phyloP scores from a whole-genome alignment of 2,888 invertebrate genomes.

The Slavum lentiscoides region DNA sequence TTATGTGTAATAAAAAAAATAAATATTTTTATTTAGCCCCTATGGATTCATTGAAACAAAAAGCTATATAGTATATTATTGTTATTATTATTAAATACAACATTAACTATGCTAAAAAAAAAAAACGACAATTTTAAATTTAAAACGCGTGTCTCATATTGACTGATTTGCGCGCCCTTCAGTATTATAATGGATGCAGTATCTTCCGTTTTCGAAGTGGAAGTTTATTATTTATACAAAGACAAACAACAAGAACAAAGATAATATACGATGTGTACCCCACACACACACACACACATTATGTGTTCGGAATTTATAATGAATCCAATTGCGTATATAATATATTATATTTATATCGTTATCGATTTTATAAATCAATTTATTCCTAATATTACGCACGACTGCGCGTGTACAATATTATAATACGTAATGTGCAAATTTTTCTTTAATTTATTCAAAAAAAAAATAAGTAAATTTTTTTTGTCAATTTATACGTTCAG shows the following conservation, averaged over 20 bases:
- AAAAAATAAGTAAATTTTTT: too few species aligned
- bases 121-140: background rate
- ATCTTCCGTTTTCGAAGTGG: conserved; percentile 2
- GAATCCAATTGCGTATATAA: background rate
- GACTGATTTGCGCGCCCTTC: conserved; percentile 7
- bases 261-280: background rate
- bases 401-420: too few species aligned
- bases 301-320: conserved; percentile 32
- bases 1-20: background rate
- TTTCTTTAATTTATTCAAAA: too few species aligned
- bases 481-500: too few species aligned
- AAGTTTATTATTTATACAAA: conserved; percentile 1
- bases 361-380: conserved; percentile 5
- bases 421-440: too few species aligned
- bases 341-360: background rate
- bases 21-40: conserved; percentile 26
- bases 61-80: background rate
- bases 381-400: too few species aligned
- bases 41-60: background rate
- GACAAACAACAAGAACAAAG: conserved; percentile 12
- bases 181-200: conserved; percentile 12
- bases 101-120: background rate
- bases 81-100: too few species aligned
- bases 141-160: background rate
- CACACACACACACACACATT: background rate